Evolutionary conservation across 2,888 invertebrate species (phyloP).

Genomic region (Tenthredo mesomela): DNA sequence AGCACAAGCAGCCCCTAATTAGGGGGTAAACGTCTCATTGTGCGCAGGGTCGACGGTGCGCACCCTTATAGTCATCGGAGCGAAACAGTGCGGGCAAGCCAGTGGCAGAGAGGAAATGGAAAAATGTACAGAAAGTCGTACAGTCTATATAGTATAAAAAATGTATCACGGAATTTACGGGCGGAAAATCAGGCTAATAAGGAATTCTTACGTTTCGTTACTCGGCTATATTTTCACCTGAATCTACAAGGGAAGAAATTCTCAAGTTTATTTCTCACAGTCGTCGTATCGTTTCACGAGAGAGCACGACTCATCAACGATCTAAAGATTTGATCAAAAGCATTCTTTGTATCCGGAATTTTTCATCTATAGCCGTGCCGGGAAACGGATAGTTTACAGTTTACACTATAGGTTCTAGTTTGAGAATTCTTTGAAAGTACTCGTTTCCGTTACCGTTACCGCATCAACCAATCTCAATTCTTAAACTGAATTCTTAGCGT

Average conservation of each 20-base stretch:
- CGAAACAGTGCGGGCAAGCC: neutral
- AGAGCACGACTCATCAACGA: neutral
- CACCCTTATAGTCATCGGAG: conserved; percentile 31
- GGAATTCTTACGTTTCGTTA: conserved; percentile 30
- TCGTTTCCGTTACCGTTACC: conserved; percentile 21
- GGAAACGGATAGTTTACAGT: neutral
- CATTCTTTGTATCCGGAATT: neutral
- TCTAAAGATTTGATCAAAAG: neutral
- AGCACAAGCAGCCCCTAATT: conserved; percentile 54
- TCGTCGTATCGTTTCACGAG: neutral
- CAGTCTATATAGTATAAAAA: conserved; percentile 30
- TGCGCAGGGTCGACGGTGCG: conserved; percentile 28
- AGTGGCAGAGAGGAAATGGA: neutral
- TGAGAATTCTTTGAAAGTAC: conserved; percentile 23
- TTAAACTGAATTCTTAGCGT: conserved; percentile 14
- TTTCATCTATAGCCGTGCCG: neutral
- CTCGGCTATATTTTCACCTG: neutral
- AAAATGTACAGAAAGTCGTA: conserved; percentile 18
- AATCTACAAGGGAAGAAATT: neutral
- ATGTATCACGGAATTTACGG: conserved; percentile 11
- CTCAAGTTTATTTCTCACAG: neutral
- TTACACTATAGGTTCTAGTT: neutral
- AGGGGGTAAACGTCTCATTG: conserved; percentile 50
- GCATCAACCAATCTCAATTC: conserved; percentile 35
- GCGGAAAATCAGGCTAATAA: conserved; percentile 47